These are phyloP conservation scores for Latrodectus hesperus DNA, from an alignment of 2,888 invertebrate genomes.

Conservation along the genomic window DNA sequence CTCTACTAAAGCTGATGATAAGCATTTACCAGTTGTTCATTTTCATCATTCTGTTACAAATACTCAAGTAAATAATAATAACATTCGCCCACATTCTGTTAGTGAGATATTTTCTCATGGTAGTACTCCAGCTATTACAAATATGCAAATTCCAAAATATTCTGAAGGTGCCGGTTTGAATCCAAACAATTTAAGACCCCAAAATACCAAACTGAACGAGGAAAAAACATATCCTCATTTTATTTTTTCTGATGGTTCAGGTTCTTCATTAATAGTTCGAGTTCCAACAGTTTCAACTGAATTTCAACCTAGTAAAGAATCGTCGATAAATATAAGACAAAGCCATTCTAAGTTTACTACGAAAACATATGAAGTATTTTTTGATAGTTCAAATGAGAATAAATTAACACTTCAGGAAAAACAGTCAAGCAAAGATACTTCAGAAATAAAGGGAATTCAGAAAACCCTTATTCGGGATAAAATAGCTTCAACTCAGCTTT, in stretches of 20 bases:
- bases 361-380: constrained; percentile 46
- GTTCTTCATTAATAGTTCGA: constrained; percentile 31
- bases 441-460: not conserved
- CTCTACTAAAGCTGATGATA: constrained; percentile 38
- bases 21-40: constrained; percentile 13
- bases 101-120: constrained; percentile 41
- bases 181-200: not conserved
- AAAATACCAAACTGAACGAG: constrained; percentile 10
- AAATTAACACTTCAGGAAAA: not conserved
- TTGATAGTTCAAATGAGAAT: constrained; percentile 3
- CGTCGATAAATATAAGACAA: not conserved
- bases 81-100: constrained; percentile 21
- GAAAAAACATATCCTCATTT: constrained; percentile 31
- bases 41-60: constrained; percentile 27
- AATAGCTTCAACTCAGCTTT: constrained; percentile 1
- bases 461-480: constrained; percentile 4
- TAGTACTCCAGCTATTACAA: constrained; percentile 1
- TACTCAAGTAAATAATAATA: constrained; percentile 8
- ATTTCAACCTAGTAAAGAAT: constrained; percentile 5
- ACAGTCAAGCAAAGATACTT: not conserved
- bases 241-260: constrained; percentile 51
- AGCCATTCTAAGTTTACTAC: constrained; percentile 2
- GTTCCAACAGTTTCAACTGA: constrained; percentile 19
- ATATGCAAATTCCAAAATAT: constrained; percentile 10
- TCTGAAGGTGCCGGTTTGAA: constrained; percentile 11